Percentiles rank a stretch among this genome's conserved stretches.
phyloP scores from a whole-genome alignment of 2,113 vertebrate species.

The Tauraco erythrolophus region DNA sequence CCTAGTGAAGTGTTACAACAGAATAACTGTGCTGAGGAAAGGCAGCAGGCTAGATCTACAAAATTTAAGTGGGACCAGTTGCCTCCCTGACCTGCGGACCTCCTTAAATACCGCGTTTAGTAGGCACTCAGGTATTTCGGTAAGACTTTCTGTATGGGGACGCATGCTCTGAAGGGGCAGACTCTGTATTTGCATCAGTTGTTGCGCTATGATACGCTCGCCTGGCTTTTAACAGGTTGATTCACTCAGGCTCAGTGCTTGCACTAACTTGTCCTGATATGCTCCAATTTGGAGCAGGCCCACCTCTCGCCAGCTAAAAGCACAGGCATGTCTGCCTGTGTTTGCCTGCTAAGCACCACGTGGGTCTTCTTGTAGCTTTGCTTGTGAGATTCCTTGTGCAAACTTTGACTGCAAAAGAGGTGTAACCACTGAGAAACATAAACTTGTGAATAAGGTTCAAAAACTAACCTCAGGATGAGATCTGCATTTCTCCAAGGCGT shows the following conservation, averaged over 20 bases:
- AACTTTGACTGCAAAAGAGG: not conserved
- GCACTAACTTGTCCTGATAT: not conserved
- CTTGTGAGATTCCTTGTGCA: fast-evolving
- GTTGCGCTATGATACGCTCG: not conserved
- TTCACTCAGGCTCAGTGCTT: not conserved
- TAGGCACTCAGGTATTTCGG: not conserved
- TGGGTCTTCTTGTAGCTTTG: fast-evolving
- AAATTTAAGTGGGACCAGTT: not conserved
- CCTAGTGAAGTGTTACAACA: not conserved
- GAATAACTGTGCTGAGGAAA: not conserved
- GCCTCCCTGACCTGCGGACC: not conserved
- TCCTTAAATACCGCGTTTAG: not conserved
- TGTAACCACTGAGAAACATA: not conserved
- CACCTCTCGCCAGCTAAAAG: not conserved
- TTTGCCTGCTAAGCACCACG: not conserved
- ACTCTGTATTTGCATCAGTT: not conserved
- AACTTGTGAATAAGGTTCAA: not conserved
- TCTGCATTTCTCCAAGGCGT: conserved; percentile 90
- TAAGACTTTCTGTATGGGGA: not conserved
- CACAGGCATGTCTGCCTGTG: not conserved
- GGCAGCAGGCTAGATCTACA: not conserved
- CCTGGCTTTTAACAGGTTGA: not conserved
- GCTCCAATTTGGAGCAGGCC: not conserved
- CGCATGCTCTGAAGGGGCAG: not conserved
- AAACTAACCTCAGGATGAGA: conserved; percentile 89